Conservation (phyloP, 37 sponge, comb jelly and placozoan species). For the Ephydatia muelleri region DNA sequence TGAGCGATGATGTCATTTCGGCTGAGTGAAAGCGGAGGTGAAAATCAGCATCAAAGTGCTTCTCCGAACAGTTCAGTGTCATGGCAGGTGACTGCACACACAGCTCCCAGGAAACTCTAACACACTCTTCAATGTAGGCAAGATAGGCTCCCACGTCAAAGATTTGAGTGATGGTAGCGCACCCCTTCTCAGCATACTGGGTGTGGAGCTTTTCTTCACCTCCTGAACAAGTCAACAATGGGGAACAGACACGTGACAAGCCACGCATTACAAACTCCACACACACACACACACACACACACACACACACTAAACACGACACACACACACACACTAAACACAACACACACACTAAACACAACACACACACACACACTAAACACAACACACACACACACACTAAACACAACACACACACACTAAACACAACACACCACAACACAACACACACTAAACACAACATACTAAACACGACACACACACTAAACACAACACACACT, state of each 20-base stretch:
- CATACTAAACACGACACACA: not conserved
- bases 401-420: too few species aligned
- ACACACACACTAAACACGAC: too few species aligned
- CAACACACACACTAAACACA: too few species aligned
- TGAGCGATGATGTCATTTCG: not conserved
- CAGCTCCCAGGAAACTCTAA: conserved; percentile 58
- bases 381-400: too few species aligned
- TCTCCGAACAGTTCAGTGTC: conserved; percentile 44
- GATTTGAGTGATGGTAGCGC: not conserved
- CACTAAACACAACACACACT: not conserved
- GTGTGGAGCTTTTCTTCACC: conserved; percentile 24
- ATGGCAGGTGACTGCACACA: conserved; percentile 66
- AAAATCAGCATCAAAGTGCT: conserved; percentile 32
- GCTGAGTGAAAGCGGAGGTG: conserved; percentile 52
- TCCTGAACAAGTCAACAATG: conserved; percentile 21
- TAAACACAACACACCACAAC: too few species aligned
- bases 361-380: too few species aligned
- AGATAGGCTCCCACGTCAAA: not conserved
- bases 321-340: too few species aligned
- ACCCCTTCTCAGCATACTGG: conserved; percentile 7
- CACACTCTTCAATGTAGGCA: conserved; percentile 58
- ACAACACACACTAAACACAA: too few species aligned
- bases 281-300: too few species aligned
- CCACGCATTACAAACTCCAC: too few species aligned
- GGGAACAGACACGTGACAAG: too few species aligned